Base-by-base conservation (phyloP, 2,113 vertebrate genomes). In the Chionodraco myersi region DNA sequence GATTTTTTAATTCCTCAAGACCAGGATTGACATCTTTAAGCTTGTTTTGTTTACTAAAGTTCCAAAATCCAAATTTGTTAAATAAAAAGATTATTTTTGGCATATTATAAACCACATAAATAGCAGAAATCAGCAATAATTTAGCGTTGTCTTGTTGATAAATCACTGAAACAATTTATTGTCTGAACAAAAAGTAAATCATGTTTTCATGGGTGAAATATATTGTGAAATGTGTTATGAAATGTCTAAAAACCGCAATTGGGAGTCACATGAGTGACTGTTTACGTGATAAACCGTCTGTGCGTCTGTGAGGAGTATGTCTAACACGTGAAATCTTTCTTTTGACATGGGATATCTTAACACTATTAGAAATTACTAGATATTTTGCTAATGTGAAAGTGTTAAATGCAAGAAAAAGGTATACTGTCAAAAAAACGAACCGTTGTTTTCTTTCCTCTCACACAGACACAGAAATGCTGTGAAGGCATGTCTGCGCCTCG, bases 401-500 rank as follows among this genome's bases (percentile, higher is more conserved):
- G 30, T 30, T 30, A 30, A 30, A 30, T 30, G 3, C 4, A 30
- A 30, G 30, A 4, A 30, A 30, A 30, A 30, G 30, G 30, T 30
- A 30, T 30, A 30, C 30, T 30, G 30, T 30, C 30, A 30, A 30
- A 30, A 3, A 30, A 30, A 30, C 30, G 51, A 61, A 53, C 15
- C 3, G 26, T n/a, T 41, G 44, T 60, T 59, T 6, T 67, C 34
- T 69, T 79, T 80, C 8, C 34, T 67, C 47, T 48, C 26, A 8
- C 26, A 8, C 54, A 62, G 10, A 66, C 51, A 23, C 41, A 54
- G 36, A 30, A 13, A 62, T 44, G 70, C 71, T 68, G 36, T 69
- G 59, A 80, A 12, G 72, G 73, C 49, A 7, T 75, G 78, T 44
- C 26, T 49, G 47, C 0, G 16, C 51, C 16, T 53, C 53, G 44